phyloP scores from a whole-genome alignment of 2,888 invertebrate genomes.

The Chironomus tentans region DNA sequence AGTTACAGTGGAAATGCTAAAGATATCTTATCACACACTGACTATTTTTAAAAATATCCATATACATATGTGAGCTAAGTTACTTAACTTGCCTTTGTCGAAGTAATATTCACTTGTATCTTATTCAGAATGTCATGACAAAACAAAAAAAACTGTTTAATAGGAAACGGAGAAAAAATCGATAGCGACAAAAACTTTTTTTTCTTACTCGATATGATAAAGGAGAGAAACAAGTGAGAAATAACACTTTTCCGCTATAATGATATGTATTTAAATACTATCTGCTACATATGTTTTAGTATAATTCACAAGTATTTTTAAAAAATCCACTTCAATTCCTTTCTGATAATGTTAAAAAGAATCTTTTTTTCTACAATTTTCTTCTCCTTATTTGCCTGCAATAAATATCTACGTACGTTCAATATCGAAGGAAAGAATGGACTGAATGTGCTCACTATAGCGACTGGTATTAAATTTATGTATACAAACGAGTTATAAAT shows the following conservation, averaged over 20 bases:
- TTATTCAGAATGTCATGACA: neutral
- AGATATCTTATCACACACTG: conserved; percentile 13
- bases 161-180: conserved; percentile 12
- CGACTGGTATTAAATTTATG: neutral
- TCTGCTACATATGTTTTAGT: neutral
- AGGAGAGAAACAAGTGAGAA: neutral
- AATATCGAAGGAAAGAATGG: neutral
- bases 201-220: neutral
- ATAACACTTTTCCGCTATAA: neutral
- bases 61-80: neutral
- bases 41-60: neutral
- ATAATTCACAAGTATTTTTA: too few species aligned
- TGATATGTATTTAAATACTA: neutral
- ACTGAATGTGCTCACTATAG: neutral
- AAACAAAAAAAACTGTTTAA: neutral
- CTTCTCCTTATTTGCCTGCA: neutral
- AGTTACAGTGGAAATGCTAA: too few species aligned
- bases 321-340: conserved; percentile 2
- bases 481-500: neutral
- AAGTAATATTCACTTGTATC: neutral
- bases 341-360: neutral
- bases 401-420: neutral
- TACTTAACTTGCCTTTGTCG: neutral
- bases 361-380: neutral
- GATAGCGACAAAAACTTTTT: conserved; percentile 16